Conservation (phyloP, 1,140 invertebrate species). For the Macrostomum lignano region DNA sequence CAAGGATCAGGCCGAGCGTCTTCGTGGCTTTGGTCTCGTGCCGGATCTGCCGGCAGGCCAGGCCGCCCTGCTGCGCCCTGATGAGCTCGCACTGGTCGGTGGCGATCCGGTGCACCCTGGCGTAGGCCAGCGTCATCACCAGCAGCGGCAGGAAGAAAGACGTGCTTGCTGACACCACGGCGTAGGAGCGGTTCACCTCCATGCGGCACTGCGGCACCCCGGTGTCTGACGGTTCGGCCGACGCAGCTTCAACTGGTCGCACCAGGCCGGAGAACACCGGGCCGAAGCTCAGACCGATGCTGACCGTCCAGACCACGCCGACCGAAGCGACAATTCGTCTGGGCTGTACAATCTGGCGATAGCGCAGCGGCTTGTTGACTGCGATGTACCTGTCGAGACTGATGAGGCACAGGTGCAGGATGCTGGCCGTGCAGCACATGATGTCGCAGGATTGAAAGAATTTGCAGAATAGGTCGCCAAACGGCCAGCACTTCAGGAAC, state of each 20-base stretch:
- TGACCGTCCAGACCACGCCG: conserved; percentile 54
- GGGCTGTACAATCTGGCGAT: conserved; percentile 21
- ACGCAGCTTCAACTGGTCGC: conserved; percentile 31
- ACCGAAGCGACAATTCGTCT: conserved; percentile 50
- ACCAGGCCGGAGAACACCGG: conserved; percentile 62
- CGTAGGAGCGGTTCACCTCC: conserved; percentile 50
- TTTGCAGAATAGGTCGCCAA: neutral
- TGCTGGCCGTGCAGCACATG: conserved; percentile 48
- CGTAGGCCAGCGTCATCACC: conserved; percentile 60
- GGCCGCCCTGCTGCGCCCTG: conserved; percentile 5
- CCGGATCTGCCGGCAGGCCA: neutral
- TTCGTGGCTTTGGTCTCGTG: conserved; percentile 4
- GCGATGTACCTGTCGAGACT: conserved; percentile 59
- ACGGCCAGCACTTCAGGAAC: conserved; percentile 6
- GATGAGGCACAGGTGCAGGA: conserved; percentile 62
- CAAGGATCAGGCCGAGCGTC: conserved; percentile 18
- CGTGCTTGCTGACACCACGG: conserved; percentile 37
- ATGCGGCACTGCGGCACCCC: no score
- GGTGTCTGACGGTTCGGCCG: no score
- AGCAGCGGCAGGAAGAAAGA: conserved; percentile 60
- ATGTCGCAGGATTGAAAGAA: conserved; percentile 35
- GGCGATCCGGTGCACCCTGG: conserved; percentile 43
- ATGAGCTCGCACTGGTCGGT: conserved; percentile 14
- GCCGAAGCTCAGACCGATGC: conserved; percentile 56
- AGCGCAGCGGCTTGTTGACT: conserved; percentile 60